phyloP scores from a whole-genome alignment of 2,113 vertebrate species.

The Beaufortia kweichowensis region DNA sequence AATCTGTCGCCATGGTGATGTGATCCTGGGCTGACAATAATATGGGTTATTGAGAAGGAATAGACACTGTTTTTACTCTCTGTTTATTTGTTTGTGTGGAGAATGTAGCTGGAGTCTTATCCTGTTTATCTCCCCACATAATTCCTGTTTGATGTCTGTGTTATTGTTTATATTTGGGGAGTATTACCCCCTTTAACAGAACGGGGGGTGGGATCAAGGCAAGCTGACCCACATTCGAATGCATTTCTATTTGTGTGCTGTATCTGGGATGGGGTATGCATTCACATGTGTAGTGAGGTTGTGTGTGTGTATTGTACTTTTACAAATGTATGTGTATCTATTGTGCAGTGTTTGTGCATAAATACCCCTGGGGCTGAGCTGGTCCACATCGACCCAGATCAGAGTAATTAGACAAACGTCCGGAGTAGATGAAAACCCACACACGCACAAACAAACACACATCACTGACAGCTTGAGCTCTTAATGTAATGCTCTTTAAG shows the following conservation, averaged over 20 bases:
- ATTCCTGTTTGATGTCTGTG: slow-evolving; percentile 10
- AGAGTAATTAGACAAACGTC: slow-evolving; percentile 69
- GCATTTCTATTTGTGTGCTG: slow-evolving; percentile 44
- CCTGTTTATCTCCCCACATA: slow-evolving; percentile 15
- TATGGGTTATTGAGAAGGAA: slow-evolving; percentile 17
- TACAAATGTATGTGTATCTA: background rate
- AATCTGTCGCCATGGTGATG: slow-evolving; percentile 48
- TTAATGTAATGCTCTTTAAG: slow-evolving; percentile 1
- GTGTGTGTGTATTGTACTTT: slow-evolving; percentile 14
- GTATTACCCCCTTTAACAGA: slow-evolving; percentile 33
- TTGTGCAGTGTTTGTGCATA: slow-evolving; percentile 34
- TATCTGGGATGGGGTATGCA: slow-evolving; percentile 43
- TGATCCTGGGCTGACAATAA: slow-evolving; percentile 16
- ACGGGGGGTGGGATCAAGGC: slow-evolving; percentile 31
- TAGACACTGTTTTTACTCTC: slow-evolving; percentile 21
- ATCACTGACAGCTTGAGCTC: too few relatives aligned
- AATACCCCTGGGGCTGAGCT: slow-evolving; percentile 56
- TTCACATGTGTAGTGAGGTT: slow-evolving; percentile 50
- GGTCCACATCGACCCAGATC: slow-evolving; percentile 67
- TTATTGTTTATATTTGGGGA: slow-evolving; percentile 53
- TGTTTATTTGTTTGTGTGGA: background rate
- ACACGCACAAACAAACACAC: background rate
- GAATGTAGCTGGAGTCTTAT: background rate
- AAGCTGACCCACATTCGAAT: slow-evolving; percentile 57
- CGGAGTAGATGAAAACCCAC: slow-evolving; percentile 47